Conservation (phyloP, 2,113 vertebrate genomes). For the Athene noctua region DNA sequence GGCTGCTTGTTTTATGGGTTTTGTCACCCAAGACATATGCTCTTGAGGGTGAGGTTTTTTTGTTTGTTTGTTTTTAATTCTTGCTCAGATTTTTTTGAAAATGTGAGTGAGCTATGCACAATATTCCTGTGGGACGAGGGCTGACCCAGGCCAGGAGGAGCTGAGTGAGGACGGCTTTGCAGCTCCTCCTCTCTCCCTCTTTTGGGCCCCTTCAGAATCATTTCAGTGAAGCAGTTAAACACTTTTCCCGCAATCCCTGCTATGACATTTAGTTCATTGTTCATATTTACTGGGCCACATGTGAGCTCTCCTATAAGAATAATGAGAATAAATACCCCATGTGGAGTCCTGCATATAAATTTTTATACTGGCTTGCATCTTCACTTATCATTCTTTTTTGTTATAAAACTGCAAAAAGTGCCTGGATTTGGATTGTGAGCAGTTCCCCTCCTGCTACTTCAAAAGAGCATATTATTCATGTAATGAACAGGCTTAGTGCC, state of each 20-base stretch:
- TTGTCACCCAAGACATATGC: background rate
- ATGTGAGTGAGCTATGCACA: background rate
- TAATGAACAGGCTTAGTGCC: slow-evolving; percentile 32
- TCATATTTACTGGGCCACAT: slow-evolving; percentile 19
- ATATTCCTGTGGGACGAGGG: background rate
- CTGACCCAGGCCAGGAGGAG: slow-evolving; percentile 10
- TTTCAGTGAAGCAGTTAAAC: slow-evolving; percentile 34
- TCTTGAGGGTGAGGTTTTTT: background rate
- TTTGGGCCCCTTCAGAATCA: slow-evolving; percentile 21
- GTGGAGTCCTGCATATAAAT: background rate
- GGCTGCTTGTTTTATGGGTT: background rate
- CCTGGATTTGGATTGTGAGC: background rate
- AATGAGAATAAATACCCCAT: slow-evolving; percentile 11
- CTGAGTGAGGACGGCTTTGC: slow-evolving; percentile 19
- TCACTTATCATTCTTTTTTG: background rate
- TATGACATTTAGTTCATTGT: slow-evolving; percentile 22
- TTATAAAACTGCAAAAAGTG: background rate
- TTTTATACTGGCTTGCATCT: slow-evolving; percentile 4
- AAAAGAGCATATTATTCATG: slow-evolving; percentile 58
- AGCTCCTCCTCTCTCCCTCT: slow-evolving; percentile 4
- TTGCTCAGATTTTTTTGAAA: background rate
- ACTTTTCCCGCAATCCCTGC: background rate
- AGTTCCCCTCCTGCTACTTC: slow-evolving; percentile 55
- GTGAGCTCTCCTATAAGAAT: background rate
- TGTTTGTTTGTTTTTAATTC: background rate